Conservation (phyloP, 2,113 vertebrate genomes). For the Excalfactoria chinensis region DNA sequence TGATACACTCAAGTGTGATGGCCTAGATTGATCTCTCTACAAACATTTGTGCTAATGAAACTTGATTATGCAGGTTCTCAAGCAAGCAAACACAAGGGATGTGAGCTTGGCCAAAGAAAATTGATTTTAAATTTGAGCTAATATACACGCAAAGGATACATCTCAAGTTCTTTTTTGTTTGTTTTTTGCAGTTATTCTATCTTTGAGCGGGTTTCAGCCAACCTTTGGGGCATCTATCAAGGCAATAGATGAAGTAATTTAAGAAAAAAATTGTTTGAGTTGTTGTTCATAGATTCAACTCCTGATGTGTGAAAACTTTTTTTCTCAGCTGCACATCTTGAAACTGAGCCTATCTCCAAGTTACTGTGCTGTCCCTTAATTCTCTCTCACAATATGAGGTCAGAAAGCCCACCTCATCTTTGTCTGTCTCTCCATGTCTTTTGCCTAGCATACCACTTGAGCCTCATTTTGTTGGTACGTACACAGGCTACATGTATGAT, state of each 20-base stretch:
- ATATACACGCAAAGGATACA: not conserved
- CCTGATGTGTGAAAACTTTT: not conserved
- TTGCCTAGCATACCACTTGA: not conserved
- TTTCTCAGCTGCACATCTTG: not conserved
- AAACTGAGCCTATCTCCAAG: not conserved
- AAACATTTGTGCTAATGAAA: constrained; percentile 34
- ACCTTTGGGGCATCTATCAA: not conserved
- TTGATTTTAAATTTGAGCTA: constrained; percentile 6
- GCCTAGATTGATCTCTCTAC: not conserved
- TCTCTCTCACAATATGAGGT: not conserved
- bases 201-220: not conserved
- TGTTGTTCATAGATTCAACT: not conserved
- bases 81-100: constrained; percentile 16
- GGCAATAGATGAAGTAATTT: not conserved
- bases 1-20: not conserved
- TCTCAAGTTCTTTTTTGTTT: not conserved
- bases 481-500: not conserved
- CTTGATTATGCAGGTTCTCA: not conserved
- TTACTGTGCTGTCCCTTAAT: not conserved
- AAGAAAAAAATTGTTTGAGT: not conserved
- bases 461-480: fast-evolving
- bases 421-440: not conserved
- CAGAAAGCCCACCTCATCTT: not conserved
- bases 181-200: not conserved
- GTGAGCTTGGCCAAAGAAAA: constrained; percentile 2